phyloP scores from a whole-genome alignment of 2,888 invertebrate genomes.

The Boloria selene region DNA sequence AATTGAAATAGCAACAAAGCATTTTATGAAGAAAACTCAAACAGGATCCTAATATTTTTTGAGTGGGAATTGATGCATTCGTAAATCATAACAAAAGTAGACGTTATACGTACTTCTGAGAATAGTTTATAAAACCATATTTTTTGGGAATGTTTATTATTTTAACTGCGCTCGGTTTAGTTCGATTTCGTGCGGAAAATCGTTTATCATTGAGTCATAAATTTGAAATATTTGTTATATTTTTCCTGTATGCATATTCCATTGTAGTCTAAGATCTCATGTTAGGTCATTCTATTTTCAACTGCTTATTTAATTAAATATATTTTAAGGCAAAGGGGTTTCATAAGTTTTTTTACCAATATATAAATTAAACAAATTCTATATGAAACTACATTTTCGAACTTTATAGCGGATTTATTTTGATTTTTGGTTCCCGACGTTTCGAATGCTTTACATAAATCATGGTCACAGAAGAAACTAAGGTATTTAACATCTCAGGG shows the following conservation, averaged over 20 bases:
- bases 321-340: no score
- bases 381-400: no score
- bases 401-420: no score
- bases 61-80: neutral
- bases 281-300: no score
- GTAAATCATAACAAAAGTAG: neutral
- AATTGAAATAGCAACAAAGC: conserved; percentile 7
- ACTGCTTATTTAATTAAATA: no score
- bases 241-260: neutral
- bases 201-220: neutral
- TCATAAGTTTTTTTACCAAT: no score
- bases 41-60: neutral
- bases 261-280: no score
- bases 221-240: neutral
- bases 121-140: neutral
- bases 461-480: no score
- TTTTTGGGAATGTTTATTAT: neutral
- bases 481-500: no score
- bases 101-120: conserved; percentile 9
- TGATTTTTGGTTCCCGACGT: no score
- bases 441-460: no score
- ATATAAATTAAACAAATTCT: no score
- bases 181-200: neutral
- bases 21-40: neutral
- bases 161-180: neutral